Evolutionary conservation across 1,140 invertebrate species (phyloP).

Genomic region (Venturia canescens): DNA sequence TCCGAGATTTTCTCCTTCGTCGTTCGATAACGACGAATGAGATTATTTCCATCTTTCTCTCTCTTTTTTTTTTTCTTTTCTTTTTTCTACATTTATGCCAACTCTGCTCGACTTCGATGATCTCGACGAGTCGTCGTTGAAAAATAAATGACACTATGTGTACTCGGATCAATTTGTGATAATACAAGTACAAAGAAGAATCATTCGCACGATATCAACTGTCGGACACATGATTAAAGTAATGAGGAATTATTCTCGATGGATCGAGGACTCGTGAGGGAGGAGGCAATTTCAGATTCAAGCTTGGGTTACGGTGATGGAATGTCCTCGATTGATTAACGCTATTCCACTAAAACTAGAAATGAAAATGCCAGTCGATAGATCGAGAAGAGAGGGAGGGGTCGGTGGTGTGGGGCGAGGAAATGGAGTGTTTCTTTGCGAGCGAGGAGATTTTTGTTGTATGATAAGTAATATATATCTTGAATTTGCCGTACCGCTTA

Average conservation of each 20-base stretch:
- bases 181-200: not conserved
- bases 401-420: conserved; percentile 60
- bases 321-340: not conserved
- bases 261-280: too few relatives aligned
- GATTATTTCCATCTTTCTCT: not conserved
- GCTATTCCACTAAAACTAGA: conserved; percentile 16
- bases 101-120: conserved; percentile 27
- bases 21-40: not conserved
- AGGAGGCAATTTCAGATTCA: too few relatives aligned
- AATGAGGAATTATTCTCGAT: too few relatives aligned
- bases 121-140: conserved; percentile 24
- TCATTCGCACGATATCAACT: not conserved
- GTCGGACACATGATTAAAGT: too few relatives aligned
- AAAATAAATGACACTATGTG: conserved; percentile 26
- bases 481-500: conserved; percentile 75
- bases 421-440: conserved; percentile 53
- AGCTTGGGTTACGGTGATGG: too few relatives aligned
- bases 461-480: conserved; percentile 54
- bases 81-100: not conserved
- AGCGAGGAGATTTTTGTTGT: conserved; percentile 61
- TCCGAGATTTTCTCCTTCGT: conserved; percentile 9
- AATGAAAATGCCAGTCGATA: conserved; percentile 24
- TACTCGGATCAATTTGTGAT: not conserved
- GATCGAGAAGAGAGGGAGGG: not conserved
- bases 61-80: not conserved